Percentiles rank a stretch among this genome's conserved stretches.
These are phyloP conservation scores for Gobiocypris rarus DNA, from an alignment of 2,113 vertebrate species.

Conservation along the genomic window DNA sequence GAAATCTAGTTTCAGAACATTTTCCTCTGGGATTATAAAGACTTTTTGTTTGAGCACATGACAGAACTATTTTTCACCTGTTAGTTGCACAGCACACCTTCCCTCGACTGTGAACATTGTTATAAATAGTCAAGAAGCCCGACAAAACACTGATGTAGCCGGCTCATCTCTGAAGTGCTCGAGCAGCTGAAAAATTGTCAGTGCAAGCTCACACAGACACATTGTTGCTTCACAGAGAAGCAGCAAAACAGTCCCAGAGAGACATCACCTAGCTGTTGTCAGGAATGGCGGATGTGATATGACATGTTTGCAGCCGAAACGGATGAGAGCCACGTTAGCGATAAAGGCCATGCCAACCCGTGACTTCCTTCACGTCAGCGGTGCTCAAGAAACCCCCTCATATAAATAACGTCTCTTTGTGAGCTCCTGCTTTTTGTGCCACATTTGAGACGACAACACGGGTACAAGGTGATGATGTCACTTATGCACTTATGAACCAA, in stretches of 20 bases:
- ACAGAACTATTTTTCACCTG: slow-evolving; percentile 23
- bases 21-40: slow-evolving; percentile 1
- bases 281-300: slow-evolving; percentile 1
- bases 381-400: not conserved
- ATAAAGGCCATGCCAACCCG: slow-evolving; percentile 14
- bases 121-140: slow-evolving; percentile 25
- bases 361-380: not conserved
- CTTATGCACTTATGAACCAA: not conserved
- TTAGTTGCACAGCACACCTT: not conserved
- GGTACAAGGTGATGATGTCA: not conserved
- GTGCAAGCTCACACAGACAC: slow-evolving; percentile 1
- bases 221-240: not conserved
- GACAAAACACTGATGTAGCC: slow-evolving; percentile 7
- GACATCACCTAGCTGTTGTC: not conserved
- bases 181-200: not conserved
- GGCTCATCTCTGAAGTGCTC: not conserved
- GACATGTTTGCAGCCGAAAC: not conserved
- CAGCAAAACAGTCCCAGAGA: not conserved
- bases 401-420: not conserved
- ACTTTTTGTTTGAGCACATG: slow-evolving; percentile 11
- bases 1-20: not conserved
- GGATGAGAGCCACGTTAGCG: not conserved
- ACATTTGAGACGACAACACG: too few species aligned
- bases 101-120: slow-evolving; percentile 5
- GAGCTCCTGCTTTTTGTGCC: not conserved